Conservation (phyloP, 2,113 vertebrate genomes). For the Psilopogon haemacephalus region DNA sequence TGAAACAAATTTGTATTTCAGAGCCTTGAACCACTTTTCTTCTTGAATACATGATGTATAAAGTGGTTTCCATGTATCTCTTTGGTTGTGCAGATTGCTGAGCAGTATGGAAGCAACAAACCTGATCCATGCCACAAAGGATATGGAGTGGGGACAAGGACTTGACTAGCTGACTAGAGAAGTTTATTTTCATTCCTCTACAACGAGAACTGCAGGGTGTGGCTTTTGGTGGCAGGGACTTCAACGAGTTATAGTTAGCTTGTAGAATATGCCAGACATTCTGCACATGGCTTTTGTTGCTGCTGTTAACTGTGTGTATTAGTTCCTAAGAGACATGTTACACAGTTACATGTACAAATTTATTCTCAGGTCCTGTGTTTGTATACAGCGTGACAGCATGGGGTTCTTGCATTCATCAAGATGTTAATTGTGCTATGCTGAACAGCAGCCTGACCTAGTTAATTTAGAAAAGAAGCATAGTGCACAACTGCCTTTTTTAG, state of each 20-base stretch:
- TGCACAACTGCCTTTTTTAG: neutral
- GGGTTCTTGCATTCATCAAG: neutral
- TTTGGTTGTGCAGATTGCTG: neutral
- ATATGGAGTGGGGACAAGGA: neutral
- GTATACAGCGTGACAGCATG: fast-evolving
- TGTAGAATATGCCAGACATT: neutral
- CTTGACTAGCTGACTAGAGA: neutral
- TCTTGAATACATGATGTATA: neutral
- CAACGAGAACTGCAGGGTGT: neutral
- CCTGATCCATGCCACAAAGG: neutral
- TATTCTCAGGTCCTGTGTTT: neutral
- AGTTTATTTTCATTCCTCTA: neutral
- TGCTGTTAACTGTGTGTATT: neutral
- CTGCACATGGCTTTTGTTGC: neutral
- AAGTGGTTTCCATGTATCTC: neutral
- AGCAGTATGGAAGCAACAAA: neutral
- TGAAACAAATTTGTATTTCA: neutral
- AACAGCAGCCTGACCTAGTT: neutral
- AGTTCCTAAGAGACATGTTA: neutral
- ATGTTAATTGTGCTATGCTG: neutral
- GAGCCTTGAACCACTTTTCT: neutral
- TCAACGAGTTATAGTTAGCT: neutral
- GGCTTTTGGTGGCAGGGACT: neutral
- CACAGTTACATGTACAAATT: neutral
- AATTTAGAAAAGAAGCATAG: neutral